These are phyloP conservation scores for Ochropleura plecta DNA, from an alignment of 2,888 invertebrate genomes.

Conservation along the genomic window DNA sequence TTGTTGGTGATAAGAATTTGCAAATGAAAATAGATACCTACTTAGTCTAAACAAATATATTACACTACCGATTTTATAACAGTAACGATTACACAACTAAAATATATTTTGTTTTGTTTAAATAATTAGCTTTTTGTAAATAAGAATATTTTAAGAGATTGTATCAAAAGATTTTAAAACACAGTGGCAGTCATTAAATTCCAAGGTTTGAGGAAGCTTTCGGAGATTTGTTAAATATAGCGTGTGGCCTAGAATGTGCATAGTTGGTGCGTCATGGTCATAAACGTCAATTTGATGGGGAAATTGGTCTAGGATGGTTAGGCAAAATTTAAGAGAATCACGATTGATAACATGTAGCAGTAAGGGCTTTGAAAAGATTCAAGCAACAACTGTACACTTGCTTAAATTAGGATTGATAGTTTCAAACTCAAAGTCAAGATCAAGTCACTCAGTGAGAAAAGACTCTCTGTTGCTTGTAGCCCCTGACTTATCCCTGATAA, in stretches of 20 bases:
- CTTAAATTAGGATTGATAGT: background rate
- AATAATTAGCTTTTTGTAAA: background rate
- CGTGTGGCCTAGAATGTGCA: constrained; percentile 45
- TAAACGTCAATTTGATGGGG: constrained; percentile 27
- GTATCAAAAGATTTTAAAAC: constrained; percentile 17
- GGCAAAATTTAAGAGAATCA: background rate
- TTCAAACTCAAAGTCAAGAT: background rate
- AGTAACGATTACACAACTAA: constrained; percentile 2
- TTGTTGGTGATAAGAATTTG: constrained; percentile 9
- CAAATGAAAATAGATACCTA: constrained; percentile 13
- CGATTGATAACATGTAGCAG: constrained; percentile 11
- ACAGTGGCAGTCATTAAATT: constrained; percentile 20
- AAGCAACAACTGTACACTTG: background rate
- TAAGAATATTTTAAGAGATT: background rate
- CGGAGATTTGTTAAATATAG: constrained; percentile 45
- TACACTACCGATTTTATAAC: background rate
- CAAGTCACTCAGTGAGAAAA: background rate
- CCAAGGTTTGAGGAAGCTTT: constrained; percentile 56
- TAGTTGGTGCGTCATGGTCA: constrained; percentile 34
- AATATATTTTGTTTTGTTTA: constrained; percentile 6
- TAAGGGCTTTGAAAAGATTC: background rate
- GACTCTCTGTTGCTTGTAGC: too few relatives aligned
- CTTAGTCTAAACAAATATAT: constrained; percentile 4
- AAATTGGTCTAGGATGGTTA: constrained; percentile 9
- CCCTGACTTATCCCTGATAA: background rate